Base-by-base conservation (phyloP, 2,888 invertebrate species). In the Drosophila vallismaia region DNA sequence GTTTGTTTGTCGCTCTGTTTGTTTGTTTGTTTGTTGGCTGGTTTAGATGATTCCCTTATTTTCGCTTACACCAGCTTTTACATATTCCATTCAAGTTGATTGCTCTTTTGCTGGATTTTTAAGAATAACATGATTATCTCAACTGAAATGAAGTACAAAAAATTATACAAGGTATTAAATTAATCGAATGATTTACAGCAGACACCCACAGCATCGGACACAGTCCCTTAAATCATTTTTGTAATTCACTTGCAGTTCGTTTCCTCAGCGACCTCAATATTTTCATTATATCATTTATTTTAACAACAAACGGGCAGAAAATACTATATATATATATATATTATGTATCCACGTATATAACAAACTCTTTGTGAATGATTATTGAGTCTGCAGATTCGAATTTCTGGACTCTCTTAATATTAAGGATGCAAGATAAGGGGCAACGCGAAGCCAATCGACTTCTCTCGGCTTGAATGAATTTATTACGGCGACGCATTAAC, bases 101-200 rank as follows among this genome's bases (percentile, higher is more conserved):
- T 40, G 26, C 42, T 40, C 42, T 46, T 56, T 26, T 12, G 14
- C 14, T 45, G 33, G 33, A 44, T n/a, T 4, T 19, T 5, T 5
- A 19, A 9, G 8, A 42, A 42, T 3, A 14, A 19, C 19, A n/a
- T 42, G 14, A 42, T 19, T 42, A 19, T 9, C 9, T 14, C 36
- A 6, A 12, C 36, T 6, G 36, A 36, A 36, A 36, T 1, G 12
- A n/a, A 36, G 36, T 12, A n/a, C n/a, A 36, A 36, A 36, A 36
- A 36, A 42, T 14, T 19, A 1, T 42, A 42, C 14, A 19, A 42
- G 14, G 55, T 36, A 31, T 69, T 79, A 86, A 87, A 89, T 89
- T 89, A 89, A 86, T 88, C 88, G 81, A 73, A 80, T 88, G 88
- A 89, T 89, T 87, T 87, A 88, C 79, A 79, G 77, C 74, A 73